Evolutionary conservation across 1,140 invertebrate species (phyloP), one percentile per base, ranked within the genome.

Genomic region (Ladona fulva): DNA sequence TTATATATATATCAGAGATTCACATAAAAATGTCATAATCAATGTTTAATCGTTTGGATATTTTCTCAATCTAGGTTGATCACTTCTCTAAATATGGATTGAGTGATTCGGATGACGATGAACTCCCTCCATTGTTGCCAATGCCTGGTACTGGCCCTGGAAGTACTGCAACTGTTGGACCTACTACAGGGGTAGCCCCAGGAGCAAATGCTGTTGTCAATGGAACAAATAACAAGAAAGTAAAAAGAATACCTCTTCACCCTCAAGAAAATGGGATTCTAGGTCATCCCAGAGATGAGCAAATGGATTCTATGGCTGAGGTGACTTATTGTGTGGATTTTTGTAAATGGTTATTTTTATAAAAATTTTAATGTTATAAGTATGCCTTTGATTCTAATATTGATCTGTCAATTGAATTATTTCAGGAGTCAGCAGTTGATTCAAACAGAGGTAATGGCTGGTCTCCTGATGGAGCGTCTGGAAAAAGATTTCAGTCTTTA

Each of bases 21-120:
- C n/a, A 66, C 14, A 14, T 14, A 14, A 66, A 24, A 74, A 22
- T n/a, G 7, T 24, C n/a, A 74, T n/a, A 1, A 74, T 74, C 11
- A 7, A 1, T 74, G n/a, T 1, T 74, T 74, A n/a, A 11, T 74
- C 24, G 7, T 74, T 22, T 11, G 11, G 11, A 74, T 44, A 24
- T 59, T 80, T 80, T 78, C 79, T 82, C 79, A 76, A 84, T 83
- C 24, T 83, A 93, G 91, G 96, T 97, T 29, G 92, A 96, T 79
- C 97, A 99, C 86, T 99, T 99, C 85, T 98, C 96, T 0, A 98
- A 98, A 83, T 99, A 99, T 85, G 96, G 95, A 1, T 86, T 98
- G 10, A 92, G 92, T 78, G 96, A 97, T 82, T 94, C 93, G 0
- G 95, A 97, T 82, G 94, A 96, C 79, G 89, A 89, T 76, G 83